Base-by-base conservation (phyloP, 1,140 invertebrate genomes). In the Sinonovacula constricta region DNA sequence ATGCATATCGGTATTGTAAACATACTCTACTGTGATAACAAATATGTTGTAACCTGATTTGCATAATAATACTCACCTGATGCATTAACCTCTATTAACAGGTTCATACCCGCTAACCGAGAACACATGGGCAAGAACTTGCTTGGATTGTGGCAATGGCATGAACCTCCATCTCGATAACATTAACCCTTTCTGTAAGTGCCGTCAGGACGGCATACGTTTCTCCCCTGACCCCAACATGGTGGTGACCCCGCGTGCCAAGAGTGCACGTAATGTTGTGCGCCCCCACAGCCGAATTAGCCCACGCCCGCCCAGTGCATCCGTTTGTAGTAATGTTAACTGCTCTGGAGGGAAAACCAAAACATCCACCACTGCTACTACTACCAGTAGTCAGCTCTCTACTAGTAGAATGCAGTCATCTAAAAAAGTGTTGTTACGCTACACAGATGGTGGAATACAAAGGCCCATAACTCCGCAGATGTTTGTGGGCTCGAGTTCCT, bases 151-250 rank as follows among this genome's bases (percentile, higher is more conserved):
- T 81, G 87, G 87, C 15, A 81, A 81, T 70, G 86, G 87, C 70
- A 84, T 83, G 80, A 87, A 87, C 77, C 79, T 88, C 56, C 85
- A 81, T 51, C 81, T 88, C 56, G 78, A 87, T 80, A 79, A 80
- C 71, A 79, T 57, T 68, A 86, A 88, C 66, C 83, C 86, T 45
- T 75, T 83, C 77, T 88, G 87, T 81, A 83, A 85, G 66, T 88
- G 87, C 82, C 85, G 84, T 59, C 79, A 84, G 54, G 87, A 88
- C 70, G 85, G 85, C 24, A 81, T 88, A 33, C 45, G 81, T 54
- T 68, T 84, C n/a, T 68, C 82, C 39, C 65, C 56, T 3, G 66
- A 60, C 62, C 79, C 76, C 57, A 65, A 62, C 63, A 62, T 49
- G 30, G 51, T 34, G 59, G 56, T 30, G 39, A 54, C 57, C 53